phyloP scores from a whole-genome alignment of 2,113 vertebrate genomes.

The Sylvietta virens region DNA sequence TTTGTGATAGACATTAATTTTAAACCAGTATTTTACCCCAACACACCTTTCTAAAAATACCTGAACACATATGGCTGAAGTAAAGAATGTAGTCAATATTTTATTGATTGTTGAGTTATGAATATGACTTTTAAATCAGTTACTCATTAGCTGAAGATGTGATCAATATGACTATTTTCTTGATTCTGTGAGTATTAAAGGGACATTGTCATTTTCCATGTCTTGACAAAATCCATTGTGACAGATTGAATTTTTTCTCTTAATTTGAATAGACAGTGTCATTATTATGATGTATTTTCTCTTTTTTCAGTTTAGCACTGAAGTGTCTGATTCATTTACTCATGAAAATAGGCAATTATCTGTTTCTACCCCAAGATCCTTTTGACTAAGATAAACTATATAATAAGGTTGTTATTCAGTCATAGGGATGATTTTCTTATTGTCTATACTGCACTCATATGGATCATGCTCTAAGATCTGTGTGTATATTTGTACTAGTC shows the following conservation, averaged over 20 bases:
- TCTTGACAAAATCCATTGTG: not conserved
- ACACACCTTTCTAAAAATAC: not conserved
- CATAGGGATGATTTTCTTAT: not conserved
- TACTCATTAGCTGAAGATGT: not conserved
- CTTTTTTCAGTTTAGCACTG: not conserved
- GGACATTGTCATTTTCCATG: not conserved
- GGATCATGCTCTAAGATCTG: not conserved
- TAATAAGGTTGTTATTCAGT: not conserved
- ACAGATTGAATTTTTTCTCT: not conserved
- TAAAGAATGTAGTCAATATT: not conserved
- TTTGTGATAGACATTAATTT: not conserved
- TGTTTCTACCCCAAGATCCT: not conserved
- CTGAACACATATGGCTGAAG: not conserved
- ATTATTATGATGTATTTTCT: not conserved
- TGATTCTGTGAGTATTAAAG: not conserved
- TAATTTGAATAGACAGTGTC: not conserved
- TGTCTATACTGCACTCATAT: not conserved
- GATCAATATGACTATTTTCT: not conserved
- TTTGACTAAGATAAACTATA: not conserved
- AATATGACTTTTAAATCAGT: not conserved
- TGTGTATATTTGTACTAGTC: not conserved
- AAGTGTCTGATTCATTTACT: not conserved
- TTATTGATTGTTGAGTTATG: not conserved
- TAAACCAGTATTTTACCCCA: not conserved
- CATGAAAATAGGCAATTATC: not conserved